phyloP scores from a whole-genome alignment of 2,113 vertebrate species.

The Apeltes quadracus region DNA sequence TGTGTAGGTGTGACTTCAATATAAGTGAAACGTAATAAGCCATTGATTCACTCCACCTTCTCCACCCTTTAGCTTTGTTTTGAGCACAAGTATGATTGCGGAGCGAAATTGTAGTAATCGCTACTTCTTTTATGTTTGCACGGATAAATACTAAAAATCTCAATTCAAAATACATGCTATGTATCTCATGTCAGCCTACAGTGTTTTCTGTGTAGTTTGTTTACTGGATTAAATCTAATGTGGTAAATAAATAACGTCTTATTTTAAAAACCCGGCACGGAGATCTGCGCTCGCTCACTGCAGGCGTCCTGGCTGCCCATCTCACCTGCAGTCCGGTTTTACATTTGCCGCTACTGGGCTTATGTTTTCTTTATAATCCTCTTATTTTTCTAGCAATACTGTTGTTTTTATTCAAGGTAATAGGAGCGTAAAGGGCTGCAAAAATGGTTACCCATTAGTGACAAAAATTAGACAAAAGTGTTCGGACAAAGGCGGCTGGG shows the following conservation, averaged over 20 bases:
- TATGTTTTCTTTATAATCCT: not conserved
- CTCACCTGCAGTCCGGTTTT: not conserved
- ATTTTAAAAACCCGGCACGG: not conserved
- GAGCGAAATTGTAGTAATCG: conserved; percentile 17
- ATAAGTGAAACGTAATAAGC: conserved; percentile 8
- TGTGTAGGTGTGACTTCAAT: not conserved
- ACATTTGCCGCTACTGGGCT: not conserved
- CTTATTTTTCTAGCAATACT: not conserved
- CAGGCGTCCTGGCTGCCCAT: not conserved
- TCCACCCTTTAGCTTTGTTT: conserved; percentile 14
- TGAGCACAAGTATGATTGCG: conserved; percentile 8
- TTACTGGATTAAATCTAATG: not conserved
- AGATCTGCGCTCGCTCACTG: not conserved
- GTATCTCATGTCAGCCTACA: not conserved
- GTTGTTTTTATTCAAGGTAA: not conserved
- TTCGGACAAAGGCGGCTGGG: not conserved
- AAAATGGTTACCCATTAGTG: not conserved
- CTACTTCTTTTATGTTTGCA: conserved; percentile 10
- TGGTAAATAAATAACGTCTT: not conserved
- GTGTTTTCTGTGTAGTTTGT: not conserved
- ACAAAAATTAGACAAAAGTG: not conserved
- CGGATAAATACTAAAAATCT: not conserved
- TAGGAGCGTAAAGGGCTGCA: not conserved
- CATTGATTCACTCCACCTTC: conserved; percentile 1
- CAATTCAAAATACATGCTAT: not conserved